These are phyloP conservation scores for Tipula confusa DNA, from an alignment of 2,888 invertebrate genomes.

Conservation along the genomic window DNA sequence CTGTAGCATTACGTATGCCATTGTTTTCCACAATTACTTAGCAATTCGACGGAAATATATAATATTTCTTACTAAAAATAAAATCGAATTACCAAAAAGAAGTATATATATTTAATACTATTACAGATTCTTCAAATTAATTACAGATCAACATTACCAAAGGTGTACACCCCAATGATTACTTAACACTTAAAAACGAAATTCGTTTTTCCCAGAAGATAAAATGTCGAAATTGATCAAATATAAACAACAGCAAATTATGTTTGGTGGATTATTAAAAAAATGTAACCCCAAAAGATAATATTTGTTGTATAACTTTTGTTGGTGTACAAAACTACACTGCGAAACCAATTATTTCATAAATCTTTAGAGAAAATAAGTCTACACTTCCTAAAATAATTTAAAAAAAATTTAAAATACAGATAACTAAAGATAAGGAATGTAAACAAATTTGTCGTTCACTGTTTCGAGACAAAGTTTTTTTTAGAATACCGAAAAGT, in stretches of 20 bases:
- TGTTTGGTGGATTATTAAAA: neutral
- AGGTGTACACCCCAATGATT: neutral
- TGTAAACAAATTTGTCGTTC: neutral
- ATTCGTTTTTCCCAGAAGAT: neutral
- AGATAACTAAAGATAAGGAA: neutral
- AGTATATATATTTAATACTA: too few species aligned
- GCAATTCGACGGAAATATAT: too few species aligned
- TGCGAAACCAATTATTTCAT: neutral
- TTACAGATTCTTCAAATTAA: too few species aligned
- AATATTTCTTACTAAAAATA: too few species aligned
- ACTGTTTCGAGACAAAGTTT: neutral
- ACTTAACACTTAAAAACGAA: neutral
- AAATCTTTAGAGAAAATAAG: neutral
- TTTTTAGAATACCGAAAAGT: neutral
- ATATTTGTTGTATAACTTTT: neutral
- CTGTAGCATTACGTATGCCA: too few species aligned
- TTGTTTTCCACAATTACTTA: too few species aligned
- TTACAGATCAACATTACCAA: too few species aligned
- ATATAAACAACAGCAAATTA: neutral
- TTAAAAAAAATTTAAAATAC: neutral
- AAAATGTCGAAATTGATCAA: neutral
- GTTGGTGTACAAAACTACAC: neutral
- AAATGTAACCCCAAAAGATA: neutral
- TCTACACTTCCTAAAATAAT: neutral
- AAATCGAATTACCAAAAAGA: too few species aligned